phyloP scores from a whole-genome alignment of 1,140 invertebrate genomes.

The silkworm (Bombyx mori) region ASM3026992v2 NC_085132.1:2830501-2831000 shows the following conservation, averaged over 20 bases:
- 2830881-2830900: too few relatives aligned
- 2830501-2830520: slow-evolving; percentile 1
- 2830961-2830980: background rate
- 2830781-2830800: background rate
- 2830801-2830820: background rate
- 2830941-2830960: too few relatives aligned
- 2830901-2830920: too few relatives aligned
- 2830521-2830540: background rate
- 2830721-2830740: slow-evolving; percentile 15
- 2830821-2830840: too few relatives aligned
- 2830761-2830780: background rate
- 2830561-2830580: background rate
- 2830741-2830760: background rate
- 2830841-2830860: too few relatives aligned
- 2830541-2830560: background rate
- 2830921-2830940: too few relatives aligned
- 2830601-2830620: slow-evolving; percentile 8
- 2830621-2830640: slow-evolving; percentile 31
- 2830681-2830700: slow-evolving; percentile 34
- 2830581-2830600: background rate
- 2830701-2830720: slow-evolving; percentile 22
- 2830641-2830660: slow-evolving; percentile 40
- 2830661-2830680: slow-evolving; percentile 24
- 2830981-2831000: slow-evolving; percentile 7
- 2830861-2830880: too few relatives aligned